Evolutionary conservation across 2,888 invertebrate species (phyloP), one percentile per base, ranked within the genome.

Genomic region (Cheilosia soror): DNA sequence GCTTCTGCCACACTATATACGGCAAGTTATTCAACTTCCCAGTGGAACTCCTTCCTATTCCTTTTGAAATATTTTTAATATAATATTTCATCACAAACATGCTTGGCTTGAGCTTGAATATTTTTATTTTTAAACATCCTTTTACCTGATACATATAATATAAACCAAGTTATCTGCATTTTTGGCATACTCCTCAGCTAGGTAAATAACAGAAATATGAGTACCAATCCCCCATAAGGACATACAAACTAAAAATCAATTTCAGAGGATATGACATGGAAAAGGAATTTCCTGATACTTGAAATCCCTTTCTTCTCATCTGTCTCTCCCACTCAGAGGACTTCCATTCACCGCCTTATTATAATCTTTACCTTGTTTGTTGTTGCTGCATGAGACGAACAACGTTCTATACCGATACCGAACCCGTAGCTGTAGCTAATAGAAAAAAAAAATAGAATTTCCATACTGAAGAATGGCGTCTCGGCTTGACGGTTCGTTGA

Each of bases 231-330:
- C 31, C 60, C 62, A 81, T 63, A 72, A 85, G 81, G 81, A 77
- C 58, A 81, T 77, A 68, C 68, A 81, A 85, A 85, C 81, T 77
- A 81, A 81, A 85, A 85, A 85, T 85, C 81, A 85, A 85, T 81
- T 81, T 81, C 68, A 57, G 20, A 81, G 51, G 66, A 85, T 80
- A 80, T 80, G 76, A 85, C 76, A 76, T 62, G 81, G 57, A 77
- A 76, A 72, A 72, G 49, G 66, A 71, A 71, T 75, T 81, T 71
- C 69, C 62, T 57, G 55, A 62, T 47, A 72, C 71, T 77, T 20
- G 37, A 81, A 57, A 47, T 57, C 31, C 66, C 49, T 40, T 47
- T 47, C 51, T 37, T 40, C 31, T 13, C 37, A 37, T 37, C 25
- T 44, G n/a, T 31, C 42, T 37, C 13, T 37, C n/a, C 55, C 37